Conservation (phyloP, 2,113 vertebrate species). For the Neolamprologus sp. region DNA sequence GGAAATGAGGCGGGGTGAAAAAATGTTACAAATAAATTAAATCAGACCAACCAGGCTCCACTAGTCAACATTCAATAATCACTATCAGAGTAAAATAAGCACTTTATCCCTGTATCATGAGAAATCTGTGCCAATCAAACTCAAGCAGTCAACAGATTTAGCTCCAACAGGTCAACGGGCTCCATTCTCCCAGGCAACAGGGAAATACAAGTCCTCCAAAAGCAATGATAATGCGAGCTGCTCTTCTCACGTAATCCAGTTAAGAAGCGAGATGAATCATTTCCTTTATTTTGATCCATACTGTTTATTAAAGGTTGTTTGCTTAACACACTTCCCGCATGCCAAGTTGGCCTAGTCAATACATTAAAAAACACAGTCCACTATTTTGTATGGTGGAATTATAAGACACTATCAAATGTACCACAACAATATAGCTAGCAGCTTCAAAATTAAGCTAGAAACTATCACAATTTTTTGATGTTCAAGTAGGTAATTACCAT, state of each 20-base stretch:
- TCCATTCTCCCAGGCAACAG: background rate
- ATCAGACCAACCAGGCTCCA: background rate
- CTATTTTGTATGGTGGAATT: background rate
- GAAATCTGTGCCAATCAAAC: background rate
- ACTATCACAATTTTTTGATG: background rate
- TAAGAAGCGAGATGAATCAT: background rate
- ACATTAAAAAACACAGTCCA: background rate
- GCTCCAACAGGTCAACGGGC: background rate
- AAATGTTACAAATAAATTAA: background rate
- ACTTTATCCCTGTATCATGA: background rate
- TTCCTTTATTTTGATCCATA: background rate
- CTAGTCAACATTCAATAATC: background rate
- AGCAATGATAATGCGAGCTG: background rate
- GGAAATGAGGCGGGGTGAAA: background rate
- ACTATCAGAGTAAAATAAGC: background rate
- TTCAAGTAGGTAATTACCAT: background rate
- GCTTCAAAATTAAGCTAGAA: background rate
- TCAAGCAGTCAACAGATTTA: background rate
- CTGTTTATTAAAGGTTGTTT: background rate
- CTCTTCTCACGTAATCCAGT: background rate
- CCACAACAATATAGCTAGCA: background rate
- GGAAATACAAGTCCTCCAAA: background rate
- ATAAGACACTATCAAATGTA: background rate
- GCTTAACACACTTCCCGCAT: background rate
- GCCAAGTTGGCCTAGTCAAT: background rate